Evolutionary conservation across 2,113 vertebrate species (phyloP), one percentile per base, ranked within the genome.

Genomic region (Psettodes erumei): DNA sequence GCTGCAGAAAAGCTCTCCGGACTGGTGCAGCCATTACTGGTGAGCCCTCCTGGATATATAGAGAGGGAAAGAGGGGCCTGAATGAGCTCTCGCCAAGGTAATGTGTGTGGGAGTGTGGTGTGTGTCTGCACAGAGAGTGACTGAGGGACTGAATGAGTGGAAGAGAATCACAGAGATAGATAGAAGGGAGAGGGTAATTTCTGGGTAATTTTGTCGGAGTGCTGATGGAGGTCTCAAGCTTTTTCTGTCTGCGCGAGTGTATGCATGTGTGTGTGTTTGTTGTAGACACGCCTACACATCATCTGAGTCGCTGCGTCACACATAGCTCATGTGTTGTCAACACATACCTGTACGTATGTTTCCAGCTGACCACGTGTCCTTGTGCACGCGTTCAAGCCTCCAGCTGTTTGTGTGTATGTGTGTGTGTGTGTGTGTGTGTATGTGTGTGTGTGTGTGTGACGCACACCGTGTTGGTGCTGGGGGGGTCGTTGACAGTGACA

Each of bases 401-500:
- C n/a, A n/a, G n/a, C n/a, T 23, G 16, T 68, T 27, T 32, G 32
- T 45, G 15, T 23, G 16, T 19, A 2, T 5, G 5, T 55, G 15
- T 37, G 8, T 48, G 48, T 13, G 12, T 13, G 15, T 59, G 40
- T 43, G 42, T 58, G 13, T 30, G 12, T 4, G 28, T 43, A 30
- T 64, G 33, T 51, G 18, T 2, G 11, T 56, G 62, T 54, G 62
- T 67, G 50, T 33, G 19, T 38, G 10, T 61, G 71, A 21, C 63
- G 47, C 50, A 42, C 19, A 23, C 27, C 6, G 72, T 64, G 33
- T 56, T 82, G 63, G 62, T 62, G 40, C 47, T 59, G 75, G 71
- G 30, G 38, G 65, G 72, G 53, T 45, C 27, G 73, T 48, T 69
- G 91, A 91, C 87, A 90, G 75, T 88, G 88, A 90, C 51, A 72